phyloP scores from a whole-genome alignment of 2,888 invertebrate species.

The Noctua janthe region DNA sequence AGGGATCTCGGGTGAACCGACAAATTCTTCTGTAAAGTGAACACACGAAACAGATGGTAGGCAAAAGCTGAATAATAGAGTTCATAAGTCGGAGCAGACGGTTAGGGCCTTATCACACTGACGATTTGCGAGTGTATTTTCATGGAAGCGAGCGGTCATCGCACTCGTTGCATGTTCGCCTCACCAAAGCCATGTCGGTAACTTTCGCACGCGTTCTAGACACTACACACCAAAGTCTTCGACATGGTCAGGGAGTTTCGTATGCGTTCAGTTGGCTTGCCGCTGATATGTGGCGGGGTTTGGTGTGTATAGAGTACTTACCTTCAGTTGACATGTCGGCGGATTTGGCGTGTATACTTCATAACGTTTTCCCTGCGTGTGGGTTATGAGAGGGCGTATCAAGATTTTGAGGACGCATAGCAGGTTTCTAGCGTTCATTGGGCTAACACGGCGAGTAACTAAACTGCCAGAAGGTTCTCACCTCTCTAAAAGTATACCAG shows the following conservation, averaged over 20 bases:
- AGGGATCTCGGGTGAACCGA: conserved; percentile 36
- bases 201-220: background rate
- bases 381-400: background rate
- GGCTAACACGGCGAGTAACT: background rate
- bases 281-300: background rate
- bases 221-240: background rate
- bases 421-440: background rate
- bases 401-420: background rate
- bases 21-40: conserved; percentile 49
- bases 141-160: background rate
- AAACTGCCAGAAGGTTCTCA: background rate
- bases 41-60: conserved; percentile 52
- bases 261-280: background rate
- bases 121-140: background rate
- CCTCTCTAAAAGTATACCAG: background rate
- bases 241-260: background rate
- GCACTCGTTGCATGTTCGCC: background rate
- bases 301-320: background rate
- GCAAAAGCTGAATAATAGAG: conserved; percentile 62
- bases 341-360: background rate
- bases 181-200: background rate
- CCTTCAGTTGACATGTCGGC: background rate
- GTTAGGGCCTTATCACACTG: conserved; percentile 22
- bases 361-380: background rate
- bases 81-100: conserved; percentile 45